Base-by-base conservation (phyloP, 2,797 vertebrate genomes). In the Paramormyrops hopkinsi region DNA sequence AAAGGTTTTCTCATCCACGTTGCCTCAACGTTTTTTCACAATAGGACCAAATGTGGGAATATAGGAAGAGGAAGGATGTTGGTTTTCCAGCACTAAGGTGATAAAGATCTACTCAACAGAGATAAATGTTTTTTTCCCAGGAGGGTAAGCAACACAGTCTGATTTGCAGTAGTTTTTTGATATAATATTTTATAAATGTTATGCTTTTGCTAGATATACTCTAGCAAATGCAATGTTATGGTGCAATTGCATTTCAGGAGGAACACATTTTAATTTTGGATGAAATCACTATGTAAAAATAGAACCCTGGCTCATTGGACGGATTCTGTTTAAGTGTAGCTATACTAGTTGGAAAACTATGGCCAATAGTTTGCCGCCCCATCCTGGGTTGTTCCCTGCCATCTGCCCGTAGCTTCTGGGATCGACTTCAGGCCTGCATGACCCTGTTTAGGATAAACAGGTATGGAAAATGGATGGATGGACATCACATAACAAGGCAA, bases 1-100 rank as follows among this genome's bases (percentile, higher is more conserved):
- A 54, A 25, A 59, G 53, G 50, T 86, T 90, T 82, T 69, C 41
- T 22, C 37, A 73, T 82, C 59, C 41, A 88, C 1, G 2, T 51
- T 62, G 51, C 25, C 19, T 14, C 14, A 9, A 59, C 22, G 25
- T 88, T 65, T 76, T 91, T n/a, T 22, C 86, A 92, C 92, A 92
- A 91, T 91, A 65, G 88, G 17, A 51, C 54, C 11, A 69, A 83
- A 62, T 92, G 91, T 92, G 91, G 89, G 92, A 92, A 92, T 92
- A 51, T 65, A 91, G 92, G 62, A 89, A 88, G 90, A 92, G 91
- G 92, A 92, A 92, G 91, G 90, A 91, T 90, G 83, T 51, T 51
- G 87, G 90, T 91, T 91, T 90, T 92, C 59, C 88, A 69, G 84
- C 88, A 91, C 54, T 11, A 50, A 56, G 87, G 54, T 33, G 90